phyloP scores from a whole-genome alignment of 2,888 invertebrate genomes.

The Pristionchus entomophagus region DNA sequence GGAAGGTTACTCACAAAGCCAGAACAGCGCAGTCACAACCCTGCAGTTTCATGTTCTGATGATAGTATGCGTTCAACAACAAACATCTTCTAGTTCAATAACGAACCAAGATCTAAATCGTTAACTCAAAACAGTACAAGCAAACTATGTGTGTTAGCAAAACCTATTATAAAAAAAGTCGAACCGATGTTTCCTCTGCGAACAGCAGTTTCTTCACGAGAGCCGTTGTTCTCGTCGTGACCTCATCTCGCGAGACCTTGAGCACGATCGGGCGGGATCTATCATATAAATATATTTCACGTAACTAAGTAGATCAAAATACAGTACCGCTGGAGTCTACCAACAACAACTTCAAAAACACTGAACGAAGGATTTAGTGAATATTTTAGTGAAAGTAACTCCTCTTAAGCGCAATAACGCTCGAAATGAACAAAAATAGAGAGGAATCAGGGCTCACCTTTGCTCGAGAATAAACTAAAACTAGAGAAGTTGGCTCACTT shows the following conservation, averaged over 20 bases:
- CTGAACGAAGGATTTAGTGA: too few species aligned
- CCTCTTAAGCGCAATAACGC: not conserved
- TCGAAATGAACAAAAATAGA: not conserved
- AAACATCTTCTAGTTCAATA: too few species aligned
- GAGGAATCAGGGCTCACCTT: not conserved
- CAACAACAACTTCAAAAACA: too few species aligned
- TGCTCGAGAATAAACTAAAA: too few species aligned
- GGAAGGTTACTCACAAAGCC: not conserved
- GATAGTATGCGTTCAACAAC: too few species aligned
- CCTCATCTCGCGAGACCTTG: slow-evolving; percentile 22
- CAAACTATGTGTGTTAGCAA: not conserved
- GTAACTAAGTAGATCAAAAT: not conserved
- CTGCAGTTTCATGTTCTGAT: not conserved
- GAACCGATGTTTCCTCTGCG: not conserved
- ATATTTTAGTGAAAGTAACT: not conserved
- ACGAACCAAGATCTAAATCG: not conserved
- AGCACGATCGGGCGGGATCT: slow-evolving; percentile 30
- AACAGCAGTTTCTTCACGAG: slow-evolving; percentile 40
- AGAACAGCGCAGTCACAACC: not conserved
- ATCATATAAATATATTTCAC: not conserved
- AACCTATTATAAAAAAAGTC: not conserved
- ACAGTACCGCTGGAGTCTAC: too few species aligned
- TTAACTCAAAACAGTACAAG: not conserved
- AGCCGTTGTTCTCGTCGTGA: slow-evolving; percentile 14
- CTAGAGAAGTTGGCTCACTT: too few species aligned